Evolutionary conservation across 2,888 invertebrate species (phyloP).

Genomic region (Pammene aurita): DNA sequence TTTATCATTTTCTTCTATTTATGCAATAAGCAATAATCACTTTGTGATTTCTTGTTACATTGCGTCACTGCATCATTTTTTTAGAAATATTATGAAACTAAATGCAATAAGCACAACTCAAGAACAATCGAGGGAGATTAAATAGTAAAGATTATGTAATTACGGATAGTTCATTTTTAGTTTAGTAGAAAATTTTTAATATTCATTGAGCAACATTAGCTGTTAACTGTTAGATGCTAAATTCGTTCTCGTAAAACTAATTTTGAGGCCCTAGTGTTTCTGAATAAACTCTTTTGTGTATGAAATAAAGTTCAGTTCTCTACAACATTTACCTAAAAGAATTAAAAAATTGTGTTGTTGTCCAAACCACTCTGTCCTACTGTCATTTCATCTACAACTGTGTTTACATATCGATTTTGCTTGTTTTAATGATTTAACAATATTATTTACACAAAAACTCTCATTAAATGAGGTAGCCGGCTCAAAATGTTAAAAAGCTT

Average conservation of each 20-base stretch:
- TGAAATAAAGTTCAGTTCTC: background rate
- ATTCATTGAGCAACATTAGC: too few species aligned
- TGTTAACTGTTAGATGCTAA: too few species aligned
- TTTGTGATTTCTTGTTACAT: background rate
- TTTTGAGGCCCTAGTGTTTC: too few species aligned
- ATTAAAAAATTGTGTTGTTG: background rate
- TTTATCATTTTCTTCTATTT: background rate
- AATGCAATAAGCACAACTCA: too few species aligned
- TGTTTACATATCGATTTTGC: slow-evolving; percentile 40
- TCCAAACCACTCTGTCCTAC: background rate
- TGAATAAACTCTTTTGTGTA: background rate
- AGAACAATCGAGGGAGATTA: too few species aligned
- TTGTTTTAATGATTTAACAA: slow-evolving; percentile 10
- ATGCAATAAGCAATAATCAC: too few species aligned
- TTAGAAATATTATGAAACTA: too few species aligned
- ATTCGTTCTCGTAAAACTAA: too few species aligned
- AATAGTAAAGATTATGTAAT: too few species aligned
- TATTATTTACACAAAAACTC: slow-evolving; percentile 13
- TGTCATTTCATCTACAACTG: slow-evolving; percentile 19
- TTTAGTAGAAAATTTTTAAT: too few species aligned
- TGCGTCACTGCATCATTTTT: too few species aligned
- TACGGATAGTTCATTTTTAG: background rate
- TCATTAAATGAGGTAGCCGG: slow-evolving; percentile 11
- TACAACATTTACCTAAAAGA: background rate
- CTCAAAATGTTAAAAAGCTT: slow-evolving; percentile 22